Percentiles rank a stretch among this genome's conserved stretches.
Evolutionary conservation across 2,797 vertebrate species (phyloP).

Genomic region (Melanotaenia trifasciata): DNA sequence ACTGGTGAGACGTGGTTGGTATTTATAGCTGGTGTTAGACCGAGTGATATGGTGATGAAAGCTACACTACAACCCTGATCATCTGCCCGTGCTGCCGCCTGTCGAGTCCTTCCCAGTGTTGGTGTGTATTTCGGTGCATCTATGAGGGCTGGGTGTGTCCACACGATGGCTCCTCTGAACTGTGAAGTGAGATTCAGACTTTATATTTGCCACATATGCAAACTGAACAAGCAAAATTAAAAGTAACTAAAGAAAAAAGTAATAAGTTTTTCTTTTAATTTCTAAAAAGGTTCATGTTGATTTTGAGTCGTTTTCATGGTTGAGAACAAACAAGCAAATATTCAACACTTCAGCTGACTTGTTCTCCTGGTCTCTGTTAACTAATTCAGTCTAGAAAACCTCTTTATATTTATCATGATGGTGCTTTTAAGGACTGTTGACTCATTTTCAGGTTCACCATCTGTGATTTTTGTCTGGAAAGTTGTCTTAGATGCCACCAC

Average conservation of each 20-base stretch:
- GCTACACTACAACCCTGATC: conserved; percentile 64
- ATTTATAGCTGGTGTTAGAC: conserved; percentile 80
- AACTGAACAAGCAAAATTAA: not conserved
- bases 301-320: not conserved
- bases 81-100: conserved; percentile 45
- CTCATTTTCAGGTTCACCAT: not conserved
- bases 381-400: not conserved
- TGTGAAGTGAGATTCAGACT: not conserved
- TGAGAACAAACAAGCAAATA: not conserved
- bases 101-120: conserved; percentile 27
- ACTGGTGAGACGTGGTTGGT: conserved; percentile 52
- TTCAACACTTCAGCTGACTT: not conserved
- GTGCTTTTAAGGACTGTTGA: not conserved
- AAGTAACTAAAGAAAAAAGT: not conserved
- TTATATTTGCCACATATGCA: not conserved
- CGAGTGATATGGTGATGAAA: conserved; percentile 73
- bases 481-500: not conserved
- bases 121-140: conserved; percentile 28
- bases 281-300: not conserved
- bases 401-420: not conserved
- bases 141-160: not conserved
- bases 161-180: conserved; percentile 15
- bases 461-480: not conserved
- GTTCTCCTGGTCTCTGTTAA: not conserved
- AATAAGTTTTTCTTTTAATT: not conserved